Evolutionary conservation across 2,113 vertebrate genomes (phyloP).

Genomic region (Butorides virescens): DNA sequence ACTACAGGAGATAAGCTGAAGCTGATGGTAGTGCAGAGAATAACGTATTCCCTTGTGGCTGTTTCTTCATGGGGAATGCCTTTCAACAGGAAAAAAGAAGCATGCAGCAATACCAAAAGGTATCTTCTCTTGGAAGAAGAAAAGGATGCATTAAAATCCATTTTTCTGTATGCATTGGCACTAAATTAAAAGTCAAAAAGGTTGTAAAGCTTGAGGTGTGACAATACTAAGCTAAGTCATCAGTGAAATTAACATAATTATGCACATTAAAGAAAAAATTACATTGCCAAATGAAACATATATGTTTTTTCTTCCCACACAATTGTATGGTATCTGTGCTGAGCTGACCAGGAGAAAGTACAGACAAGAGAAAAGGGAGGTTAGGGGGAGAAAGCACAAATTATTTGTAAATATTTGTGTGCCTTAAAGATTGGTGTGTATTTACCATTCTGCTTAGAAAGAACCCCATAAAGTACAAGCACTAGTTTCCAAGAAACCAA

Average conservation of each 20-base stretch:
- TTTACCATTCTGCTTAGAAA: background rate
- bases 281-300: background rate
- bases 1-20: background rate
- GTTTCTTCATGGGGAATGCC: background rate
- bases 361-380: background rate
- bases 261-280: background rate
- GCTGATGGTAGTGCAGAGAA: background rate
- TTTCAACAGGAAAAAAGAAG: background rate
- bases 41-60: background rate
- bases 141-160: background rate
- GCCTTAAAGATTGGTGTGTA: background rate
- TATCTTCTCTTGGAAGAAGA: background rate
- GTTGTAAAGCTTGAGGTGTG: background rate
- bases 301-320: fast-evolving
- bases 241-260: background rate
- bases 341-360: background rate
- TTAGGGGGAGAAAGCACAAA: background rate
- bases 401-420: background rate
- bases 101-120: background rate
- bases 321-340: background rate
- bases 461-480: background rate
- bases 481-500: background rate
- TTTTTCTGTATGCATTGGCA: background rate
- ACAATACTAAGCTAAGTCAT: background rate
- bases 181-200: background rate